Percentiles rank a stretch among this genome's conserved stretches.
Evolutionary conservation across 2,888 invertebrate species (phyloP).

Genomic region (Sepioteuthis lessoniana): DNA sequence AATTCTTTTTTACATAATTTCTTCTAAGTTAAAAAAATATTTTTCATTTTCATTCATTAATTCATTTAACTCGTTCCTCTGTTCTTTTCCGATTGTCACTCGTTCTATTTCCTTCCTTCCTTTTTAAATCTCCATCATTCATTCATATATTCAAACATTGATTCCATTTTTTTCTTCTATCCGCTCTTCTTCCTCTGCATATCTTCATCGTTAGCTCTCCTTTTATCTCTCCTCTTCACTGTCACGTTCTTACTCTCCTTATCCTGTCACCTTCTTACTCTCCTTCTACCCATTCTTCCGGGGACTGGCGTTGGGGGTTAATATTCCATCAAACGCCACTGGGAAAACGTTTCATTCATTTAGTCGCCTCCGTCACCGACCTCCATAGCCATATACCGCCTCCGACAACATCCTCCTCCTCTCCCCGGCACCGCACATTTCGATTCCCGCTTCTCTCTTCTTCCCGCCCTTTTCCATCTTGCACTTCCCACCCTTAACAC

Average conservation of each 20-base stretch:
- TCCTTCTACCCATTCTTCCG: constrained; percentile 17
- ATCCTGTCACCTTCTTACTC: not conserved
- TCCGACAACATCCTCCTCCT: not conserved
- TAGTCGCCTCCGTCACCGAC: not conserved
- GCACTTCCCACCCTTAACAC: constrained; percentile 33
- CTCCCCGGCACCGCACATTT: not conserved
- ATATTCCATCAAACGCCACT: constrained; percentile 33
- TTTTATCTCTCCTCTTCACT: not conserved
- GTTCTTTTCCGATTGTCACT: not conserved
- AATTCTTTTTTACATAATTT: too few species aligned
- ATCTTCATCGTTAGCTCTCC: not conserved
- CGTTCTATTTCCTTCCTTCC: not conserved
- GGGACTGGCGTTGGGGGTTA: constrained; percentile 13
- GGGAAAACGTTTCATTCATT: constrained; percentile 33
- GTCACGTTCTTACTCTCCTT: not conserved
- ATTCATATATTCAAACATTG: not conserved
- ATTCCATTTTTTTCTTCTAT: not conserved
- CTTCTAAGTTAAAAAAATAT: not conserved
- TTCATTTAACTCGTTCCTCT: not conserved
- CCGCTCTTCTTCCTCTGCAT: not conserved
- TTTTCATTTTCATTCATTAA: constrained; percentile 4
- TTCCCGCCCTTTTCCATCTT: not conserved
- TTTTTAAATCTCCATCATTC: not conserved
- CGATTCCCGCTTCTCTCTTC: not conserved
- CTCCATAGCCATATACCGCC: not conserved